A percentile compares a stretch with the other conserved stretches of the same genome.
phyloP scores from a whole-genome alignment of 2,113 vertebrate genomes.

The Microcebus jonahi region DNA sequence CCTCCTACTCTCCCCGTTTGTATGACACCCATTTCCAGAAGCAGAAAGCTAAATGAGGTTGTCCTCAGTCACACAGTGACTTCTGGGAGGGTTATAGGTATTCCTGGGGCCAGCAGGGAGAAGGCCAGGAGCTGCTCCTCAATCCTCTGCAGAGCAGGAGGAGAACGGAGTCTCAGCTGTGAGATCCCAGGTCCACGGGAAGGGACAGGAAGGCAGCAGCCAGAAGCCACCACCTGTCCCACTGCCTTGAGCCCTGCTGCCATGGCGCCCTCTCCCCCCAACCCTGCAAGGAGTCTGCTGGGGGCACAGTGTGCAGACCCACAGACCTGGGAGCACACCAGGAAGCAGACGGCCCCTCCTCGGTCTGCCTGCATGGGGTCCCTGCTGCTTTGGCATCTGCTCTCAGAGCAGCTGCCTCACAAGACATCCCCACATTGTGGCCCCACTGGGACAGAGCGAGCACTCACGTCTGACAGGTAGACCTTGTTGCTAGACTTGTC shows the following conservation, averaged over 20 bases:
- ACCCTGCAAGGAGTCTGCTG: background rate
- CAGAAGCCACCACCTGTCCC: accelerated
- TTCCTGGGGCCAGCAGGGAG: background rate
- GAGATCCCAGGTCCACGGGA: background rate
- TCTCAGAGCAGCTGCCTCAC: background rate
- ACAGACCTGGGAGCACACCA: background rate
- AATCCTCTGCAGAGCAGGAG: background rate
- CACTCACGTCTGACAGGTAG: constrained; percentile 94
- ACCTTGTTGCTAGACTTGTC: constrained; percentile 95
- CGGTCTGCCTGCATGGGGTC: accelerated
- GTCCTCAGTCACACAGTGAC: background rate
- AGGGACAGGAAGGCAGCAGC: background rate
- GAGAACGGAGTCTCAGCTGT: background rate
- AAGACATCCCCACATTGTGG: accelerated
- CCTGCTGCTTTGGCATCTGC: background rate
- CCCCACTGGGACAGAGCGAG: background rate
- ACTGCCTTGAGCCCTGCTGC: background rate
- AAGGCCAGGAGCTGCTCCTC: background rate
- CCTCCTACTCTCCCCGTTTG: background rate
- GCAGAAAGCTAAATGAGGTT: background rate
- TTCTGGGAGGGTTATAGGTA: background rate
- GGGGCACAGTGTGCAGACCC: accelerated
- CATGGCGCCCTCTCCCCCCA: accelerated
- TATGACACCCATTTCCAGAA: background rate
- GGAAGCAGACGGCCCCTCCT: background rate